These are phyloP conservation scores for Acrocyrtus sp. DNA, from an alignment of 2,888 invertebrate genomes.

Conservation along the genomic window DNA sequence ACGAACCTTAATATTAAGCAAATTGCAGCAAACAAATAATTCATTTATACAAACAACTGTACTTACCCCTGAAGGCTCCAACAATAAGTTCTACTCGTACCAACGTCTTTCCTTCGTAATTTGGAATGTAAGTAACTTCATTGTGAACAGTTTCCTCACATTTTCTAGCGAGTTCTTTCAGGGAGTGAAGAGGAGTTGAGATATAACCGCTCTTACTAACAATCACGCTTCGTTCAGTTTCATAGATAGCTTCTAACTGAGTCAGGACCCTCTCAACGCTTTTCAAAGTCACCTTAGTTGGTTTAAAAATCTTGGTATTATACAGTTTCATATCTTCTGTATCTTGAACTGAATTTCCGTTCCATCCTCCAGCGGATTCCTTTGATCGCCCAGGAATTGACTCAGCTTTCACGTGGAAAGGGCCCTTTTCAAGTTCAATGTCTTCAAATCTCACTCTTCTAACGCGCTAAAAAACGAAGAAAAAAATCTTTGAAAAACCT, in stretches of 20 bases:
- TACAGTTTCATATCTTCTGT: too few species aligned
- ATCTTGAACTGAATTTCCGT: neutral
- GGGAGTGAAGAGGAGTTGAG: slow-evolving; percentile 28
- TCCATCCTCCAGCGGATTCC: too few species aligned
- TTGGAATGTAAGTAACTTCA: neutral
- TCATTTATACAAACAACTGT: neutral
- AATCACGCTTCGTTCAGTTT: neutral
- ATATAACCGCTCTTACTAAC: slow-evolving; percentile 1
- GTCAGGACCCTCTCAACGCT: neutral
- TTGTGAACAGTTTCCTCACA: slow-evolving; percentile 5
- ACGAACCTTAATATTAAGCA: neutral
- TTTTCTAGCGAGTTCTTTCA: neutral
- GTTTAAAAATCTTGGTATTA: too few species aligned
- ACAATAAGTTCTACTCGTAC: slow-evolving; percentile 10
- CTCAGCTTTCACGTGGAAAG: too few species aligned
- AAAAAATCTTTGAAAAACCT: too few species aligned
- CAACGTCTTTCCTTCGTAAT: neutral
- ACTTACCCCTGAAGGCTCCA: slow-evolving; percentile 15
- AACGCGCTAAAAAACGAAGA: too few species aligned
- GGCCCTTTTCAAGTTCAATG: too few species aligned
- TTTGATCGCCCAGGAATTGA: too few species aligned
- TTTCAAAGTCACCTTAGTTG: too few species aligned
- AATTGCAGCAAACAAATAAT: neutral
- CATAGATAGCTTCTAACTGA: neutral
- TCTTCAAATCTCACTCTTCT: too few species aligned